phyloP scores from a whole-genome alignment of 2,888 invertebrate genomes.

The Allophyes oxyacanthae region DNA sequence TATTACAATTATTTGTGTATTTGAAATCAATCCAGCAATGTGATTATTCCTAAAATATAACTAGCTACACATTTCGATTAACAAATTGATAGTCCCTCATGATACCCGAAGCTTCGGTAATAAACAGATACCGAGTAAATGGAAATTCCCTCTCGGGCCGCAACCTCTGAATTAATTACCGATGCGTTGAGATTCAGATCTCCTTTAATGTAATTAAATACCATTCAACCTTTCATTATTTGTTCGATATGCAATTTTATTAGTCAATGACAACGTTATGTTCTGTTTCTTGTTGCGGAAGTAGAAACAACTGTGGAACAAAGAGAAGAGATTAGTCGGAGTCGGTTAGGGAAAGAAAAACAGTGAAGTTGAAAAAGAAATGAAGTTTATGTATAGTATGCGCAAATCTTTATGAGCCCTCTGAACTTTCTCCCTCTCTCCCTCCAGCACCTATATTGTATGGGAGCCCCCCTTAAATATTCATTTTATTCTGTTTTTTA shows the following conservation, averaged over 20 bases:
- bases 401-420: no score
- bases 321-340: not conserved
- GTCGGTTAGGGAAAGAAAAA: not conserved
- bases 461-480: no score
- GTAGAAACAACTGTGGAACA: not conserved
- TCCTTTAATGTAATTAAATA: slow-evolving; percentile 54
- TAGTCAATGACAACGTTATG: not conserved
- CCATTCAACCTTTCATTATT: slow-evolving; percentile 37
- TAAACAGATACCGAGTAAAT: slow-evolving; percentile 32
- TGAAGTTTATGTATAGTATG: no score
- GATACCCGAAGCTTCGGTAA: slow-evolving; percentile 19
- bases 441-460: no score
- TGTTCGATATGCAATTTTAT: slow-evolving; percentile 25
- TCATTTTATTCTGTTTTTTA: no score
- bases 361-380: no score
- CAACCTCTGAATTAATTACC: slow-evolving; percentile 45
- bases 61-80: no score
- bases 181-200: slow-evolving; percentile 38
- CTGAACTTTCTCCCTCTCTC: no score
- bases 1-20: no score
- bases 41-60: no score
- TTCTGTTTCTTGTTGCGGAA: no score
- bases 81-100: slow-evolving; percentile 14
- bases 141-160: slow-evolving; percentile 16
- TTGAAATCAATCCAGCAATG: no score